These are phyloP conservation scores for Hypotaenidia okinawae DNA, from an alignment of 2,797 vertebrate genomes.

Conservation along the genomic window DNA sequence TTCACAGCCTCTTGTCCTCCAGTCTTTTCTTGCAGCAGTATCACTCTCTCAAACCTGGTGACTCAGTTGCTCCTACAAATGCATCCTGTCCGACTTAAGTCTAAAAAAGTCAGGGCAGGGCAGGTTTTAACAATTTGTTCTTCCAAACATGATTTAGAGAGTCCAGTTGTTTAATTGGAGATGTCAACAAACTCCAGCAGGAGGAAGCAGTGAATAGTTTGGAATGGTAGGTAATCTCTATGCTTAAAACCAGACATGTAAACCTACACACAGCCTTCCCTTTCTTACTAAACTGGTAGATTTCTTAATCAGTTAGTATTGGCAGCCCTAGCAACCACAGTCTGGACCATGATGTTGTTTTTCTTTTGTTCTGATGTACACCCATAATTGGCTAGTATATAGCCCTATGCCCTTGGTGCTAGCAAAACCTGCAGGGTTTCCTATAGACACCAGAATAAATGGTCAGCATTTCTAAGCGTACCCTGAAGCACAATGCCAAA, in stretches of 20 bases:
- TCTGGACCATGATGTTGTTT: background rate
- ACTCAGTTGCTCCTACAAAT: background rate
- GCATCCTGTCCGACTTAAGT: background rate
- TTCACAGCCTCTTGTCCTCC: background rate
- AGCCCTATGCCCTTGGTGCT: background rate
- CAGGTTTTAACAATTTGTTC: background rate
- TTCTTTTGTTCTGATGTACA: background rate
- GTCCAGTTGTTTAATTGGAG: background rate
- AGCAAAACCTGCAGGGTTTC: background rate
- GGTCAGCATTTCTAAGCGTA: background rate
- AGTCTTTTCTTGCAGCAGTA: background rate
- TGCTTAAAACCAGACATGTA: background rate
- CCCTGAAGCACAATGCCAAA: background rate
- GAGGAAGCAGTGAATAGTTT: background rate
- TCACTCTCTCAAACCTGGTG: background rate
- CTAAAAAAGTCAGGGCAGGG: background rate
- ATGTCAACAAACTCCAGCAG: background rate
- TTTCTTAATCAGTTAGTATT: background rate
- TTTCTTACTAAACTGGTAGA: background rate
- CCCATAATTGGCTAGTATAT: background rate
- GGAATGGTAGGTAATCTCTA: background rate
- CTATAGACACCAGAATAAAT: background rate
- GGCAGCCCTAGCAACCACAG: background rate
- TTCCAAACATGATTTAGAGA: background rate
- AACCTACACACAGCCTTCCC: background rate